phyloP scores from a whole-genome alignment of 2,797 vertebrate genomes.

The Pygocentrus nattereri region DNA sequence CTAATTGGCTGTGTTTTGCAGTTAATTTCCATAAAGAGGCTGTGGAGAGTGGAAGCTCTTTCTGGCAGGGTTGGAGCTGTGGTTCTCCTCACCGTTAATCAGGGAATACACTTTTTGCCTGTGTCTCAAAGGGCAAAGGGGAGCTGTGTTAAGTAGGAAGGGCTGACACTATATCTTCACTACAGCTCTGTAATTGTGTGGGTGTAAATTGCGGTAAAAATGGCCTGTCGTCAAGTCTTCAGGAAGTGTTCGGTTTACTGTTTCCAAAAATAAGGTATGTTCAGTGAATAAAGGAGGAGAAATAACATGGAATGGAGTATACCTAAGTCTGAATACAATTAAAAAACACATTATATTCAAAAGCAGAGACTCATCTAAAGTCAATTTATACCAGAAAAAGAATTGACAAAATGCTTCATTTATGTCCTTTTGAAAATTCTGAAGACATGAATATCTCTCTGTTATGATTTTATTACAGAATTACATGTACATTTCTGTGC shows the following conservation, averaged over 20 bases:
- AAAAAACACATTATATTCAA: not conserved
- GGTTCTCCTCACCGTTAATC: slow-evolving; percentile 79
- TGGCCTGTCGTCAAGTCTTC: slow-evolving; percentile 69
- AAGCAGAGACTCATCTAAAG: too few species aligned
- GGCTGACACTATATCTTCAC: slow-evolving; percentile 78
- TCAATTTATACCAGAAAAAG: not conserved
- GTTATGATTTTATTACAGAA: not conserved
- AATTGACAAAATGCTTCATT: not conserved
- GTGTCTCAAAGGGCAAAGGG: slow-evolving; percentile 73
- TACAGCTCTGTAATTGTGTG: slow-evolving; percentile 73
- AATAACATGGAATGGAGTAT: slow-evolving; percentile 13
- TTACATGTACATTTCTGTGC: slow-evolving; percentile 22
- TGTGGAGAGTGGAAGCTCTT: slow-evolving; percentile 77
- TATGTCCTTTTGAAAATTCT: not conserved
- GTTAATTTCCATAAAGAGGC: slow-evolving; percentile 85
- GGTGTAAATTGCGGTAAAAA: slow-evolving; percentile 82
- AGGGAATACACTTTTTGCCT: slow-evolving; percentile 76
- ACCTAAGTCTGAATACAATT: not conserved
- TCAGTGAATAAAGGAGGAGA: slow-evolving; percentile 45
- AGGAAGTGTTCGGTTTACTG: slow-evolving; percentile 59
- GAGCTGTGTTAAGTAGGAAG: slow-evolving; percentile 76
- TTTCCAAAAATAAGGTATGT: slow-evolving; percentile 65
- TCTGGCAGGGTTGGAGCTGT: slow-evolving; percentile 71
- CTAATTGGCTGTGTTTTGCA: slow-evolving; percentile 84
- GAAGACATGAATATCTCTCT: not conserved